A percentile compares a stretch with the other conserved stretches of the same genome.
Conservation (phyloP, 2,888 invertebrate species). For the Pollenia angustigena region DNA sequence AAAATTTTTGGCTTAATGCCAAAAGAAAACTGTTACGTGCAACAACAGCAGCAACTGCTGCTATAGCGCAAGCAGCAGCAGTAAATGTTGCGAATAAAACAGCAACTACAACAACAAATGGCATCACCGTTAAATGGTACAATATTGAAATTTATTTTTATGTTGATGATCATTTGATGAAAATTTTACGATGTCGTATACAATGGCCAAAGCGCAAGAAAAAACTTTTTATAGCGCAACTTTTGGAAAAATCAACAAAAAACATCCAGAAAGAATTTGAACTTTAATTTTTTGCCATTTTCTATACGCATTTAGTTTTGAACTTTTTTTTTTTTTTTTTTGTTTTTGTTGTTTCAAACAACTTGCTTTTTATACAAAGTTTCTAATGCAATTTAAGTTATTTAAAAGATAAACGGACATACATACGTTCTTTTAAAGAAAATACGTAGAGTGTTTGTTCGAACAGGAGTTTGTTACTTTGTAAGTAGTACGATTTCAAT, state of each 20-base stretch:
- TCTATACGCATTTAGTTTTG: slow-evolving; percentile 63
- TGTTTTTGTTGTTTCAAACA: slow-evolving; percentile 23
- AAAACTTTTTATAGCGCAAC: slow-evolving; percentile 60
- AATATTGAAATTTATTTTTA: slow-evolving; percentile 82
- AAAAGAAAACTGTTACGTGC: slow-evolving; percentile 71
- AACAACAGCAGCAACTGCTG: slow-evolving; percentile 52
- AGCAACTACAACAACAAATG: slow-evolving; percentile 60
- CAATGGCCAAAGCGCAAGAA: slow-evolving; percentile 50
- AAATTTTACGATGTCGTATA: slow-evolving; percentile 75
- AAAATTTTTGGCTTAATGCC: slow-evolving; percentile 71
- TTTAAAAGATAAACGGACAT: too few relatives aligned
- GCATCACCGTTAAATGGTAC: slow-evolving; percentile 81
- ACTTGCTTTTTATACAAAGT: slow-evolving; percentile 39
- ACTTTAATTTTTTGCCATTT: slow-evolving; percentile 51
- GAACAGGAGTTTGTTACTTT: background rate
- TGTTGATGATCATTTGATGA: slow-evolving; percentile 77
- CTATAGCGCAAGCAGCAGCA: slow-evolving; percentile 48
- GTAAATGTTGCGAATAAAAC: slow-evolving; percentile 51
- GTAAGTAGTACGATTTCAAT: background rate
- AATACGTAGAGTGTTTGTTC: background rate
- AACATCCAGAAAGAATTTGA: slow-evolving; percentile 67
- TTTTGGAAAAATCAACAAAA: slow-evolving; percentile 55
- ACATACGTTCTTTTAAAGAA: background rate
- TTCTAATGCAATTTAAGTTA: slow-evolving; percentile 39
- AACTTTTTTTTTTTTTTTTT: slow-evolving; percentile 38